These are phyloP conservation scores for Sebastes hubbsi DNA, from an alignment of 2,797 vertebrate genomes.

Conservation along the genomic window DNA sequence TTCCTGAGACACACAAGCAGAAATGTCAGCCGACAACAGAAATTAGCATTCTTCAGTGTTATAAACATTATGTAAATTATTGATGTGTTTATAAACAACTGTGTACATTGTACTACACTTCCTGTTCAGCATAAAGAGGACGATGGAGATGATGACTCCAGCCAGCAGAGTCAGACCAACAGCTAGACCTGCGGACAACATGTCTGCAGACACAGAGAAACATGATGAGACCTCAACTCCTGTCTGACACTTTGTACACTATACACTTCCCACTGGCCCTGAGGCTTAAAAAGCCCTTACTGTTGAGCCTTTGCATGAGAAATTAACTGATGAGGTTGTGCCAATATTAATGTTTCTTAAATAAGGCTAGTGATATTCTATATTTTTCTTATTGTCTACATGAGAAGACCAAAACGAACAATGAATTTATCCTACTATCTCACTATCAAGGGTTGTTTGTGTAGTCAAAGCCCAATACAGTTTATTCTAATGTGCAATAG, in stretches of 20 bases:
- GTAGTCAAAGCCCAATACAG: not conserved
- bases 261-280: not conserved
- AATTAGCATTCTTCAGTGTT: not conserved
- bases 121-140: conserved; percentile 52
- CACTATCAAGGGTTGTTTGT: not conserved
- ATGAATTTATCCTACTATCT: not conserved
- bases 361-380: not conserved
- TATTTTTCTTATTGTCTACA: not conserved
- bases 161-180: conserved; percentile 70
- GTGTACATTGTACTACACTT: conserved; percentile 57
- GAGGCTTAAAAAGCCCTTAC: not conserved
- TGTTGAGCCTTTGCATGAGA: not conserved
- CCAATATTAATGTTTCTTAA: not conserved
- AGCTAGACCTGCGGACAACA: conserved; percentile 48
- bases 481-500: not conserved
- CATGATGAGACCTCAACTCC: not conserved
- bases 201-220: conserved; percentile 59
- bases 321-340: not conserved
- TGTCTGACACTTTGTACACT: not conserved
- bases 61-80: not conserved
- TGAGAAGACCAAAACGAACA: not conserved
- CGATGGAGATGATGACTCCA: conserved; percentile 38
- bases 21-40: not conserved
- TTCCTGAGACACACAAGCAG: conserved; percentile 39
- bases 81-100: not conserved